A percentile compares a stretch with the other conserved stretches of the same genome.
Evolutionary conservation across 2,888 invertebrate genomes (phyloP).

Genomic region (Rugalucina vietnamica): DNA sequence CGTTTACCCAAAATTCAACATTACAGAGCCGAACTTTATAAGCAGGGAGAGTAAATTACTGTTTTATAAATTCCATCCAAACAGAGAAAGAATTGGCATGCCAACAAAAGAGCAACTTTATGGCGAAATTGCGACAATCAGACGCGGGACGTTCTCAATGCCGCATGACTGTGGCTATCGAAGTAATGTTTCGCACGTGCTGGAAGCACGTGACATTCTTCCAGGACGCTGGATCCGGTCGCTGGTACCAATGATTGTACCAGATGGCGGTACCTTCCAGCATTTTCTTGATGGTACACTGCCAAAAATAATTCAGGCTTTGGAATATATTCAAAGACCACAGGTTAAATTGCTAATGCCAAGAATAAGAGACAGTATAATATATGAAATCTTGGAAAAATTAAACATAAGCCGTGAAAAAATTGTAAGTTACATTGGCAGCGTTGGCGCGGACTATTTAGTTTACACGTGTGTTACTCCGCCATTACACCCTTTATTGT

Average conservation of each 20-base stretch:
- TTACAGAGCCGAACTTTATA: conserved; percentile 23
- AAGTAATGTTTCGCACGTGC: neutral
- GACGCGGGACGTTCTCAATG: conserved; percentile 14
- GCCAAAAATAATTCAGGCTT: conserved; percentile 36
- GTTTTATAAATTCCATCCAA: conserved; percentile 1
- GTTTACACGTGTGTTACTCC: conserved; percentile 35
- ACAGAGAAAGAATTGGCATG: neutral
- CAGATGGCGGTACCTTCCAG: conserved; percentile 38
- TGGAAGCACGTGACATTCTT: neutral
- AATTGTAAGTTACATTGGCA: neutral
- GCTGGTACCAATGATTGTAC: conserved; percentile 20
- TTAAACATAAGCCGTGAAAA: conserved; percentile 20
- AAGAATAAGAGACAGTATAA: conserved; percentile 13
- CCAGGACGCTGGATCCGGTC: neutral
- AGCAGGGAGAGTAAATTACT: neutral
- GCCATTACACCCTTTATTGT: conserved; percentile 28
- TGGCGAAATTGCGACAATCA: conserved; percentile 8
- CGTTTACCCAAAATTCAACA: neutral
- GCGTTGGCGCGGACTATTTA: conserved; percentile 21
- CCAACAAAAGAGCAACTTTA: neutral
- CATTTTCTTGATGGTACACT: conserved; percentile 41
- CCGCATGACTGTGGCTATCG: conserved; percentile 29
- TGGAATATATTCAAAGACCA: conserved; percentile 6
- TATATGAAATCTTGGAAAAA: conserved; percentile 23
- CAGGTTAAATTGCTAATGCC: conserved; percentile 15